These are phyloP conservation scores for Eolophus roseicapilla DNA, from an alignment of 2,113 vertebrate genomes.

Conservation along the genomic window DNA sequence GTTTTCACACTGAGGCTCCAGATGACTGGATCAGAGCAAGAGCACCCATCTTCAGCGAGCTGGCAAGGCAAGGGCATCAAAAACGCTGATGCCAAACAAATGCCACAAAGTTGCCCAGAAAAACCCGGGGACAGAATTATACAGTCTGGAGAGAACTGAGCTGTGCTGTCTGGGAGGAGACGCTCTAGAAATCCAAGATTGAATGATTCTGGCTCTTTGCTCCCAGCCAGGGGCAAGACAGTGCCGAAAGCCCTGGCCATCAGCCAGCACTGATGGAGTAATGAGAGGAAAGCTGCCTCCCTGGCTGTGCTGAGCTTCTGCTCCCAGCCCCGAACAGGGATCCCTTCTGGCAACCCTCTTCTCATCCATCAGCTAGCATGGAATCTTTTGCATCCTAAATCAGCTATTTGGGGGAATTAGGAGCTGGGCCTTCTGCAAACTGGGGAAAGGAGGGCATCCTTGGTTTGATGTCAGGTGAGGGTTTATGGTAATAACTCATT, in stretches of 20 bases:
- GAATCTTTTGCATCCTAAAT: neutral
- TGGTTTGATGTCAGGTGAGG: neutral
- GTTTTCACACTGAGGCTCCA: neutral
- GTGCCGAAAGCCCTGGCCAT: neutral
- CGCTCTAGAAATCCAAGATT: neutral
- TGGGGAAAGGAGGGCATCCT: neutral
- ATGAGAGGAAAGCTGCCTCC: neutral
- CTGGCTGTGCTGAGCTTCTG: accelerated
- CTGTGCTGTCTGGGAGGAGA: neutral
- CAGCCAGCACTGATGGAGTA: neutral
- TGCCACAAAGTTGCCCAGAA: neutral
- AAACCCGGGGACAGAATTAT: neutral
- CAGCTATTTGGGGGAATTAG: neutral
- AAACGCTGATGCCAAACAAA: neutral
- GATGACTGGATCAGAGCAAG: neutral
- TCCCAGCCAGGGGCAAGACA: neutral
- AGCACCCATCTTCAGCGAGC: neutral
- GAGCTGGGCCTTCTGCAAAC: neutral
- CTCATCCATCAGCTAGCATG: neutral
- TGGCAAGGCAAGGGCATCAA: neutral
- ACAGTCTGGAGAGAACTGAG: neutral
- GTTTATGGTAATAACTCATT: neutral
- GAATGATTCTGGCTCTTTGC: neutral
- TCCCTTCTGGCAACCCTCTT: neutral
- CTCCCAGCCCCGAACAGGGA: neutral